phyloP scores from a whole-genome alignment of 2,113 vertebrate genomes.

The Cygnus buccinator region DNA sequence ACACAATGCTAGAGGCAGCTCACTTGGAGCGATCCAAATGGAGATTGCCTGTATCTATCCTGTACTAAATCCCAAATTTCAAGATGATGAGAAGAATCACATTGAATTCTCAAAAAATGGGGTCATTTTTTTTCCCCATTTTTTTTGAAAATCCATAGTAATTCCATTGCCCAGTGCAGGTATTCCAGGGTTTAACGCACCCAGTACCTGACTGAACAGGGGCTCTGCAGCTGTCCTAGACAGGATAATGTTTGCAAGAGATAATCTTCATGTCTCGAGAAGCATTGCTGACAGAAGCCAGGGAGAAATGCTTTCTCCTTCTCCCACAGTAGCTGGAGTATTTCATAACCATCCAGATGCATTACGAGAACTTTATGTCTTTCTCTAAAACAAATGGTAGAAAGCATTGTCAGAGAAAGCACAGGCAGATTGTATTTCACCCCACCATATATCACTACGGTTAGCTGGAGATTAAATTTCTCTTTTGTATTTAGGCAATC shows the following conservation, averaged over 20 bases:
- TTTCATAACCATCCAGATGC: conserved; percentile 63
- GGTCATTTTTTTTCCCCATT: not conserved
- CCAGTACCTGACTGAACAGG: conserved; percentile 14
- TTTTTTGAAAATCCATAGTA: not conserved
- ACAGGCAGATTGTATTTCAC: conserved; percentile 60
- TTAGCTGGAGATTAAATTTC: conserved; percentile 60
- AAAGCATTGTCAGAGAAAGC: conserved; percentile 58
- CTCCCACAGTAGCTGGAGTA: conserved; percentile 17
- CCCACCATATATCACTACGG: conserved; percentile 25
- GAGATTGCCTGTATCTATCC: not conserved
- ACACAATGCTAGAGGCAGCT: not conserved
- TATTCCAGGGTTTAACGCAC: conserved; percentile 18
- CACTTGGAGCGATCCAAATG: not conserved
- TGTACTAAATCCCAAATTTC: not conserved
- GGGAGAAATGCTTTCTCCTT: conserved; percentile 24
- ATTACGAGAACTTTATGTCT: conserved; percentile 67
- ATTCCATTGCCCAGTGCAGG: not conserved
- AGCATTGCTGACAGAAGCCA: conserved; percentile 23
- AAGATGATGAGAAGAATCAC: not conserved
- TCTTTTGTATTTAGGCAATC: conserved; percentile 51
- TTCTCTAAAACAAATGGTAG: conserved; percentile 53
- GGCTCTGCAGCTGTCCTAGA: conserved; percentile 36
- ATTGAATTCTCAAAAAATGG: not conserved
- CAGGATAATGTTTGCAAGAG: conserved; percentile 38
- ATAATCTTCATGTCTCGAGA: conserved; percentile 51